Conservation (phyloP, 1,140 invertebrate species). For the Colletes latitarsis region DNA sequence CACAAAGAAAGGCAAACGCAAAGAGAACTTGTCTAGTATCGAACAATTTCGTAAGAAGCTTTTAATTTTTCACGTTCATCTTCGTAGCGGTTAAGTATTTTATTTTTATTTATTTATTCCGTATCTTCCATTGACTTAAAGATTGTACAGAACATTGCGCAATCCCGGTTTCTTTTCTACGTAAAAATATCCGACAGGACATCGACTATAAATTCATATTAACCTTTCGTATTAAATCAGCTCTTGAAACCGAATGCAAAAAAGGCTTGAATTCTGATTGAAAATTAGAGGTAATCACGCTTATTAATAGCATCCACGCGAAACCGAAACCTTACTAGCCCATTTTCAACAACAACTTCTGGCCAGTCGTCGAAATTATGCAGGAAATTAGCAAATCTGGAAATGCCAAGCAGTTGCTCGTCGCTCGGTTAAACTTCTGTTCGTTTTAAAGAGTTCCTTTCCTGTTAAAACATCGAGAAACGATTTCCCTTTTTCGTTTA, state of each 20-base stretch:
- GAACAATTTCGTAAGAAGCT: no score
- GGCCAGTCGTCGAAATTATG: background rate
- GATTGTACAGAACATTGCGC: background rate
- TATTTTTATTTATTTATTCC: background rate
- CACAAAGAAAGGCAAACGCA: no score
- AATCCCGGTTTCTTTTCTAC: background rate
- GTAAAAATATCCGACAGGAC: background rate
- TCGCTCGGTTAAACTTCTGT: background rate
- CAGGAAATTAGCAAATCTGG: background rate
- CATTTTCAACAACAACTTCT: background rate
- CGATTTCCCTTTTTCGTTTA: background rate
- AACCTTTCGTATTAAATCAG: background rate
- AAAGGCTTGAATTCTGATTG: background rate
- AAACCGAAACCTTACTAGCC: background rate
- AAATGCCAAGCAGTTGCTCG: background rate
- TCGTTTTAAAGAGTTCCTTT: no score
- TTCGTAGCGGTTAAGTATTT: background rate
- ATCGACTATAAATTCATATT: background rate
- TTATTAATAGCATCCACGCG: background rate
- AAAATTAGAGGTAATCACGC: background rate
- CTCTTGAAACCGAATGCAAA: background rate
- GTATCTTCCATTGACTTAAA: background rate
- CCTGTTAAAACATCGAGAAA: background rate
- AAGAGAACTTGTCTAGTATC: no score
- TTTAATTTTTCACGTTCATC: background rate